Base-by-base conservation (phyloP, 2,113 vertebrate genomes). In the Clarias batrachus region DNA sequence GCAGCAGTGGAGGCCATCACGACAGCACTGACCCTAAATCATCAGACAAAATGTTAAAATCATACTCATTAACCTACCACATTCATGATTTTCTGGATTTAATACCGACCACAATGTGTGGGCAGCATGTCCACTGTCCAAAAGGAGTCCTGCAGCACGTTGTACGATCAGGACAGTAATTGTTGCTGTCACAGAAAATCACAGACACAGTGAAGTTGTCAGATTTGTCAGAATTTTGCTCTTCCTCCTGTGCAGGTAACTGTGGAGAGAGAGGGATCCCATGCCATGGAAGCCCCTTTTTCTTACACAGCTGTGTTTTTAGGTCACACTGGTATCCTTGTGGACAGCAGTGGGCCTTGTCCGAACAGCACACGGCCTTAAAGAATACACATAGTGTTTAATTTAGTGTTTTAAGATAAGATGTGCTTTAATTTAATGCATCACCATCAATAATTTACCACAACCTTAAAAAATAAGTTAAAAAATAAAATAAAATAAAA, bases 361-460 rank as follows among this genome's bases (percentile, higher is more conserved):
- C 95, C 5, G 90, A 0, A 77, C 95, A 95, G 83, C 94, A 95
- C 54, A 94, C 92, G 0, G 93, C 95, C 95, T 95, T 82, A 27
- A 71, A 74, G 11, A 74, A 60, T 11, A 82, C 11, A 82, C 10
- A 79, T 16, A 86, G 1, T 12, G 27, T 71, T 71, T 57, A 37
- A 19, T 33, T 83, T 71, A 37, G 12, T 33, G 2, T 16, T 13
- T 41, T 63, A 12, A 25, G 12, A n/a, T 19, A 37, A 2, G 8
- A 23, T 73, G 19, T 16, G 9, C 14, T 56, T 56, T 77, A 19
- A 27, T 19, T 79, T 4, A 33, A 79, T 59, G 77, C 23, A 56
- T 13, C 74, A 59, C 30, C 59, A 33, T 6, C 25, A 27, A 12
- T 27, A 3, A 57, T 54, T 60, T 21, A 56, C 71, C 19, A 78